Evolutionary conservation across 1,140 invertebrate species (phyloP).

Genomic region (Halyomorpha halys): DNA sequence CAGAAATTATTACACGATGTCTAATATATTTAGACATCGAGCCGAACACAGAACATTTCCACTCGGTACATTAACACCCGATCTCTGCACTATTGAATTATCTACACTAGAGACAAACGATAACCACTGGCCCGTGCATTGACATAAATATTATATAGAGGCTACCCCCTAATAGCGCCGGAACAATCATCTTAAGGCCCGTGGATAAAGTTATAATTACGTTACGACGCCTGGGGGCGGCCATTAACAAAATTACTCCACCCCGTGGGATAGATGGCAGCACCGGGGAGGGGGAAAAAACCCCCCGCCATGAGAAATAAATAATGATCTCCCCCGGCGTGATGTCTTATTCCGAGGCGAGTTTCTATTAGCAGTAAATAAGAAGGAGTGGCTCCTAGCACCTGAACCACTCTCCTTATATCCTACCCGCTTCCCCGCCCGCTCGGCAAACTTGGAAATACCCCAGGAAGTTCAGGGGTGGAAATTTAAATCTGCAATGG

Average conservation of each 20-base stretch:
- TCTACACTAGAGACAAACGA: too few relatives aligned
- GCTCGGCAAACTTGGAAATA: background rate
- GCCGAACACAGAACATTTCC: too few relatives aligned
- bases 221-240: conserved; percentile 1
- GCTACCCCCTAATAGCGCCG: background rate
- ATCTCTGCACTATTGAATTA: too few relatives aligned
- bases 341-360: conserved; percentile 23
- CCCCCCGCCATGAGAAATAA: conserved; percentile 12
- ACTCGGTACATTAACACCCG: too few relatives aligned
- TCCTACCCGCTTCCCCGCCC: background rate
- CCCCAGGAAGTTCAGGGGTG: too few relatives aligned
- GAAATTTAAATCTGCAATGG: too few relatives aligned
- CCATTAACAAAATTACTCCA: conserved; percentile 20
- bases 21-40: too few relatives aligned
- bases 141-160: background rate
- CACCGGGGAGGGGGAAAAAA: conserved; percentile 1
- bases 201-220: conserved; percentile 14
- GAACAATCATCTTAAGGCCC: conserved; percentile 13
- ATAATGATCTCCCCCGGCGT: conserved; percentile 15
- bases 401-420: conserved; percentile 2
- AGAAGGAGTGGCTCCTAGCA: conserved; percentile 9
- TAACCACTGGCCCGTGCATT: too few relatives aligned
- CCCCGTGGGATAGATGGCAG: background rate
- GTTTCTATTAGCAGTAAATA: conserved; percentile 25
- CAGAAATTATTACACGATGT: too few relatives aligned